Percentiles rank a stretch among this genome's conserved stretches.
phyloP scores from a whole-genome alignment of 2,888 invertebrate genomes.

The Ctena decussata region DNA sequence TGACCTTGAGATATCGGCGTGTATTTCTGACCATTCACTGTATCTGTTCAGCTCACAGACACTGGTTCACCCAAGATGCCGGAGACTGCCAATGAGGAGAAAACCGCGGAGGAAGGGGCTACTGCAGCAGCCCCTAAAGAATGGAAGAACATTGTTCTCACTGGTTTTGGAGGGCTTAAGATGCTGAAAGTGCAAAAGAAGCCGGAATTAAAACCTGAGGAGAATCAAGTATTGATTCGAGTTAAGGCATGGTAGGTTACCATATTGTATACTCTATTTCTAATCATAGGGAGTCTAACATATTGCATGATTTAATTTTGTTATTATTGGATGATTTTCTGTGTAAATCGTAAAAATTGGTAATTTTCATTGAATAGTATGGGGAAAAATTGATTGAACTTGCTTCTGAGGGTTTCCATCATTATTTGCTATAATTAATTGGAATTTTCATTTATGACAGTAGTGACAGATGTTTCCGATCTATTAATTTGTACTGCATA shows the following conservation, averaged over 20 bases:
- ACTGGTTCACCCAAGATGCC: constrained; percentile 59
- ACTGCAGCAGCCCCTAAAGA: constrained; percentile 90
- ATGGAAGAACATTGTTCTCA: constrained; percentile 94
- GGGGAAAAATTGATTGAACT: background rate
- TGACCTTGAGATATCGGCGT: constrained; percentile 12
- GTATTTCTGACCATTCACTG: constrained; percentile 30
- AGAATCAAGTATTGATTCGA: constrained; percentile 91
- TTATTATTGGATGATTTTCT: background rate
- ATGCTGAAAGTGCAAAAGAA: constrained; percentile 94
- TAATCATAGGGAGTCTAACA: background rate
- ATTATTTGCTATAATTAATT: background rate
- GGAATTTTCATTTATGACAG: background rate
- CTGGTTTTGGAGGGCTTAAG: constrained; percentile 95
- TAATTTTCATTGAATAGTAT: background rate
- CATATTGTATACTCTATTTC: constrained; percentile 55
- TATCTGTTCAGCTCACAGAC: constrained; percentile 5
- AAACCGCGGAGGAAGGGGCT: constrained; percentile 80
- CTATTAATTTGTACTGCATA: too few species aligned
- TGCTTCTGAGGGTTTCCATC: background rate
- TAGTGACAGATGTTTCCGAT: background rate
- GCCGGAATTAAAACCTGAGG: constrained; percentile 90
- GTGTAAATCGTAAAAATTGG: background rate
- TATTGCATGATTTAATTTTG: background rate
- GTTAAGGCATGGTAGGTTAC: constrained; percentile 94
- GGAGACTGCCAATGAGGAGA: constrained; percentile 57